phyloP scores from a whole-genome alignment of 2,113 vertebrate species.

The Pseudonaja textilis region DNA sequence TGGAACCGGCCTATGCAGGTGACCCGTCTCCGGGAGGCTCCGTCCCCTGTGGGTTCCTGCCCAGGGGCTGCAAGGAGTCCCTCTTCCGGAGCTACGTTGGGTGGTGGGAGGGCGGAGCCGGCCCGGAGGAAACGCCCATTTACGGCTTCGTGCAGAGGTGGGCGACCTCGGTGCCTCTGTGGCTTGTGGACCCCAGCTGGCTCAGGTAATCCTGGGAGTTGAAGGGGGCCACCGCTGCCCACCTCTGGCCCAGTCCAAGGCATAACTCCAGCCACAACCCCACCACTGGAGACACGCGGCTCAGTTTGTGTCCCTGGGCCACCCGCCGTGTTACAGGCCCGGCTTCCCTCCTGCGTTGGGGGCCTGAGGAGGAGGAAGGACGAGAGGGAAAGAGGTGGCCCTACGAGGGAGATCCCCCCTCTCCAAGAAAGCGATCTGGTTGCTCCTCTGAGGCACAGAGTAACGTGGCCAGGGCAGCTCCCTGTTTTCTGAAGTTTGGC shows the following conservation, averaged over 20 bases:
- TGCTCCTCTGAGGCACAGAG: neutral
- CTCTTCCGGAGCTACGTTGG: neutral
- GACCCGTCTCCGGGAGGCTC: neutral
- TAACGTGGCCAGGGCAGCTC: no score
- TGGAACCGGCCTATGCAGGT: constrained; percentile 24
- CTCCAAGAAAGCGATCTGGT: no score
- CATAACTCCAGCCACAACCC: no score
- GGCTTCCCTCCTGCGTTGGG: neutral
- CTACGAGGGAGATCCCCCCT: neutral
- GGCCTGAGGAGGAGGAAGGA: neutral
- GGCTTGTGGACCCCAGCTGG: neutral
- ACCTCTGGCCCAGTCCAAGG: no score
- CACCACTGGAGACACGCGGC: neutral
- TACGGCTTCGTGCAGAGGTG: neutral
- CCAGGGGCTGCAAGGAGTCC: neutral
- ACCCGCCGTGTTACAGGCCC: neutral
- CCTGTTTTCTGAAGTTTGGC: no score
- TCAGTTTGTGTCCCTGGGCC: neutral
- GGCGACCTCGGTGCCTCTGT: neutral
- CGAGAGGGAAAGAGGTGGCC: rapidly evolving
- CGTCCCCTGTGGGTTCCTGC: neutral
- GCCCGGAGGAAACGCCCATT: neutral
- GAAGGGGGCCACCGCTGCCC: no score
- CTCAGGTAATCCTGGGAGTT: no score
- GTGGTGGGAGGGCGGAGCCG: no score